Percentiles rank a stretch among this genome's conserved stretches.
Evolutionary conservation across 2,797 vertebrate genomes (phyloP).

Genomic region (Zalophus californianus): DNA sequence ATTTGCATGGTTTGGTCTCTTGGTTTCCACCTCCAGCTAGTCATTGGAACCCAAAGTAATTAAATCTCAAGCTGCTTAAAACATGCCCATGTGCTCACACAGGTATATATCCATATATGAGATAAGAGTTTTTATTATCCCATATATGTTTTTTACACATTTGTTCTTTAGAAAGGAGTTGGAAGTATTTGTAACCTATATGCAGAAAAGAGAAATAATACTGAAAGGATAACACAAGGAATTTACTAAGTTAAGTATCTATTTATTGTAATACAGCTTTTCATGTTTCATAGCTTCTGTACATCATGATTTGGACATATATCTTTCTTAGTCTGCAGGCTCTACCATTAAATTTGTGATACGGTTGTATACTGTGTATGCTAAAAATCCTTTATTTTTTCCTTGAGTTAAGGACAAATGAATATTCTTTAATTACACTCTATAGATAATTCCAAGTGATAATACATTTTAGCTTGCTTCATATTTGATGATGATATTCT

Average conservation of each 20-base stretch:
- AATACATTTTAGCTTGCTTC: background rate
- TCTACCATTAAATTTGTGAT: background rate
- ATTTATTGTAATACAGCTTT: background rate
- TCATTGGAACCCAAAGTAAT: background rate
- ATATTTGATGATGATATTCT: background rate
- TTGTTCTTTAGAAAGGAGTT: background rate
- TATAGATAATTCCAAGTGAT: background rate
- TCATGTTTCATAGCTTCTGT: background rate
- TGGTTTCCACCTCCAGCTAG: background rate
- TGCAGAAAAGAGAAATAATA: background rate
- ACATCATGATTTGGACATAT: background rate
- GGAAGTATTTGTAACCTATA: background rate
- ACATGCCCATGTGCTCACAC: background rate
- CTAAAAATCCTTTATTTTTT: background rate
- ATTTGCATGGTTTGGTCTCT: background rate
- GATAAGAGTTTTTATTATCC: background rate
- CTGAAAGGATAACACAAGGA: background rate
- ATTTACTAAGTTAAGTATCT: background rate
- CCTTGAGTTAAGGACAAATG: background rate
- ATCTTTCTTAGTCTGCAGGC: background rate
- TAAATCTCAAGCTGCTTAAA: background rate
- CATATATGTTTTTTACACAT: background rate
- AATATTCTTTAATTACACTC: background rate
- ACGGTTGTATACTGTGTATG: background rate
- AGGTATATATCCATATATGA: background rate